These are phyloP conservation scores for Drosophila setifemur DNA, from an alignment of 1,140 invertebrate genomes.

Conservation along the genomic window DNA sequence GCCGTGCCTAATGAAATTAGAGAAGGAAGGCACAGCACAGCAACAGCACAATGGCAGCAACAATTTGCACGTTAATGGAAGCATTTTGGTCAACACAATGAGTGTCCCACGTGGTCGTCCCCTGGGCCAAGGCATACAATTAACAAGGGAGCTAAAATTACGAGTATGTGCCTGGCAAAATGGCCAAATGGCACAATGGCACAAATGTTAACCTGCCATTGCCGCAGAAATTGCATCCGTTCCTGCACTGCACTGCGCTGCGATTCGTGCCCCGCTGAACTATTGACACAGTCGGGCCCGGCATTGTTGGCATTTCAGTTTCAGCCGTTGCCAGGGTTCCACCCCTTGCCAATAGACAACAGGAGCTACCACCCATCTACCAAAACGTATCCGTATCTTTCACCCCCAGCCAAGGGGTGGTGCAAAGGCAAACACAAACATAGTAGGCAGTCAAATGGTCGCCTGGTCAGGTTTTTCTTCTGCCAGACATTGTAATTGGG, in stretches of 20 bases:
- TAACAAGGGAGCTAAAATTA: constrained; percentile 41
- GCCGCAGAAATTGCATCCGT: constrained; percentile 20
- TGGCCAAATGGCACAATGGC: constrained; percentile 21
- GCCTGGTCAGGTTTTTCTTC: neutral
- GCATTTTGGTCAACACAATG: constrained; percentile 27
- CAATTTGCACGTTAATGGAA: constrained; percentile 51
- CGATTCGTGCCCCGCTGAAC: constrained; percentile 24
- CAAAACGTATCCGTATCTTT: neutral
- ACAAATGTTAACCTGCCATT: constrained; percentile 8
- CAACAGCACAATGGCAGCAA: constrained; percentile 17
- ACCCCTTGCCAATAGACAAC: constrained; percentile 41
- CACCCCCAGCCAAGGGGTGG: neutral
- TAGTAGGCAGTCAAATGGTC: constrained; percentile 25
- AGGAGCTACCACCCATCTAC: neutral
- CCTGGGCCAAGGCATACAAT: constrained; percentile 8
- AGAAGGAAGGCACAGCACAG: neutral
- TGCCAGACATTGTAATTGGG: neutral
- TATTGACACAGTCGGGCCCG: constrained; percentile 66
- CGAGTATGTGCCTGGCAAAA: constrained; percentile 47
- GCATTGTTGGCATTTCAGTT: constrained; percentile 36
- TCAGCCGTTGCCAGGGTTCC: constrained; percentile 1
- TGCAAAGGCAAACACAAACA: constrained; percentile 48
- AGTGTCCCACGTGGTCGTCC: neutral
- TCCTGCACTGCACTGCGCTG: constrained; percentile 45
- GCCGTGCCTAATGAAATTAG: constrained; percentile 27